Conservation (phyloP, 2,888 invertebrate species). For the Hecatera dysodea region DNA sequence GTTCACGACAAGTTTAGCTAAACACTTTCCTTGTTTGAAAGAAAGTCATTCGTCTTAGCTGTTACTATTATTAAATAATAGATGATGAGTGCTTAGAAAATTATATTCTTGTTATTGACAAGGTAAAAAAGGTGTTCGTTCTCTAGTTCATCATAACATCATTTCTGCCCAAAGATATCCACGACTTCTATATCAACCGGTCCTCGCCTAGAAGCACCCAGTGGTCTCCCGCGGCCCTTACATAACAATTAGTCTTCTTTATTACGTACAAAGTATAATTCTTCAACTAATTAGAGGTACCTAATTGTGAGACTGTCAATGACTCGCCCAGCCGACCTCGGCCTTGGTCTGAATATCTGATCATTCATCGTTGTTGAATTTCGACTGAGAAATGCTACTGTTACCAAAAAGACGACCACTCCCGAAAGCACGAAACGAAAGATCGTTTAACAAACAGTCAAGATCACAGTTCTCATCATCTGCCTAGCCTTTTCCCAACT, state of each 20-base stretch:
- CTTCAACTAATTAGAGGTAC: background rate
- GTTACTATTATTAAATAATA: slow-evolving; percentile 29
- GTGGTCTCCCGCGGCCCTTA: background rate
- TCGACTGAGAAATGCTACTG: too few species aligned
- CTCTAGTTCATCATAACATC: background rate
- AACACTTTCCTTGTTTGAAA: slow-evolving; percentile 48
- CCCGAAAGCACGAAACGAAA: too few species aligned
- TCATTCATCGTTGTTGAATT: too few species aligned
- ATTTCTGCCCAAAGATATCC: background rate
- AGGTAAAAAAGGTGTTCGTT: background rate
- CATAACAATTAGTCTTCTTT: background rate
- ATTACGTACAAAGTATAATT: background rate
- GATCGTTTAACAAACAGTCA: background rate
- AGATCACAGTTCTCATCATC: background rate
- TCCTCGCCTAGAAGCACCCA: background rate
- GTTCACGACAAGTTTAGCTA: slow-evolving; percentile 43
- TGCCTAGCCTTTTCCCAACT: too few species aligned
- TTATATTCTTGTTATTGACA: background rate
- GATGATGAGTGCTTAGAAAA: background rate
- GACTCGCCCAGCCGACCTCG: background rate
- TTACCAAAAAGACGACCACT: too few species aligned
- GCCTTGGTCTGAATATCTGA: too few species aligned
- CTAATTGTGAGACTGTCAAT: background rate
- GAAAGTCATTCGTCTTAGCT: slow-evolving; percentile 32
- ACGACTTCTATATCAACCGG: background rate